Evolutionary conservation across 2,797 vertebrate species (phyloP), one percentile per base, ranked within the genome.

Genomic region (Pelodytes ibericus): DNA sequence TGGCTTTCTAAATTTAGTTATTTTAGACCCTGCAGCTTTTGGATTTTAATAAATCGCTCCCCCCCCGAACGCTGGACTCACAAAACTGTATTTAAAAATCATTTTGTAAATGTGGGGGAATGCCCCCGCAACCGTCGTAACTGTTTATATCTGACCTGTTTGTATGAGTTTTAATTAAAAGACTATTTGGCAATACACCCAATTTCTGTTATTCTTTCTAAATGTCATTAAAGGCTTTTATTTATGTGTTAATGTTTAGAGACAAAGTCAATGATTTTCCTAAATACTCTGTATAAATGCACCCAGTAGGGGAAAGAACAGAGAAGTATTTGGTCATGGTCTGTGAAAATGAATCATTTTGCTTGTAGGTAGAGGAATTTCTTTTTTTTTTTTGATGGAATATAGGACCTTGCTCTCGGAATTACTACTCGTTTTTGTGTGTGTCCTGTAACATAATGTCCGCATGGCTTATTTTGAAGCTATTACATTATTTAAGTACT

Each of bases 121-220:
- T n/a, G n/a, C n/a, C n/a, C n/a, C n/a, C n/a, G n/a, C n/a, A n/a
- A n/a, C n/a, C n/a, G n/a, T n/a, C 11, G 33, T 36, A 11, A 36
- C 33, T 6, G 33, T 11, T 11, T 36, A 36, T 36, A 36, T 36
- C 11, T 36, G 33, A 36, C 11, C 33, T 36, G 33, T 36, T 5
- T 36, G 33, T 36, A 36, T 11, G 11, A 36, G 5, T 36, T 36
- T 36, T 5, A 36, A 47, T 47, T 15, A 87, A 86, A 87, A 86
- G 82, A 83, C 84, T 80, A 83, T 87, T 88, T 89, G 86, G 86
- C 86, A 88, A 76, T 83, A 80, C 83, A 80, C 80, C 82, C 86
- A 84, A 83, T 86, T 86, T 88, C 85, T 86, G 82, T 88, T 87
- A 89, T 84, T 82, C 84, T 83, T 86, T 80, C 83, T 80, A 67